Base-by-base conservation (phyloP, 2,113 vertebrate species). In the Salvelinus namaycush region DNA sequence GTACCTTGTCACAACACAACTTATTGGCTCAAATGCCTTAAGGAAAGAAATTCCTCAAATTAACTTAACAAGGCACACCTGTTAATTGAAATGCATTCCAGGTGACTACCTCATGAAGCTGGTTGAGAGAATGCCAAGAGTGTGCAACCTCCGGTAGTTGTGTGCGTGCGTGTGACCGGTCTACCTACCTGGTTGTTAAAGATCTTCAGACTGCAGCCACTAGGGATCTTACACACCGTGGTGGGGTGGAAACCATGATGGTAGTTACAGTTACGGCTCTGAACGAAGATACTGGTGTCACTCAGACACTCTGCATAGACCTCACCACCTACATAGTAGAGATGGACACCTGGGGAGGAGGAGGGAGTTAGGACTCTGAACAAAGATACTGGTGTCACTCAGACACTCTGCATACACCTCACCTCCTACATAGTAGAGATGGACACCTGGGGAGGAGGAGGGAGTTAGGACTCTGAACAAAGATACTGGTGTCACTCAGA, bases 231-330 rank as follows among this genome's bases (percentile, higher is more conserved):
- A 3, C 74, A 76, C 5, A 76, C 74, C 16, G 74, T 76, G 74
- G 65, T 76, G 65, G 74, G 74, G 20, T 76, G 74, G 74, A 76
- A 76, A 6, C 74, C 74, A 0, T 96, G 95, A 18, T 96, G 95
- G 78, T 95, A 95, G 90, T 96, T 96, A 91, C 95, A 96, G 90
- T 95, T 96, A 65, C 95, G 92, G 77, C 95, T 95, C 48, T 96
- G 95, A 77, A 96, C 95, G 67, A 95, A 96, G 87, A 96, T 95
- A 83, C 95, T 96, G 70, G 95, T 96, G 84, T 95, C 95, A 0
- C 94, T 95, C 34, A 96, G 91, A 70, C 95, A 96, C 6, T 96
- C 95, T 0, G 95, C 95, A 0, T 95, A 96, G 0, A 96, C 95
- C 72, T 96, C 95, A 49, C 95, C 95, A 1, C 95, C 95, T 0